Conservation (phyloP, 1,140 invertebrate genomes). For the Lucilia sericata region DNA sequence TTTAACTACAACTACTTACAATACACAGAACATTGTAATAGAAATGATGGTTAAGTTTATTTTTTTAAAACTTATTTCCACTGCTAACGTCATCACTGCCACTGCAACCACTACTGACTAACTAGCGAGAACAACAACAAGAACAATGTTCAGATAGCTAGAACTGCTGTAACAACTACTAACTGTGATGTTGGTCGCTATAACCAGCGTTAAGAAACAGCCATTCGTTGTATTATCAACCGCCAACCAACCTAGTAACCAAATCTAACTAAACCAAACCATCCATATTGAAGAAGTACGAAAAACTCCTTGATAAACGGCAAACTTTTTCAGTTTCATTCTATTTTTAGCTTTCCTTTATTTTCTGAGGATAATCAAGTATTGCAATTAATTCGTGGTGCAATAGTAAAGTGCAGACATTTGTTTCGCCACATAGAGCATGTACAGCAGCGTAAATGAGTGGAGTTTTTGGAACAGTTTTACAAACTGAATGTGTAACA, state of each 20-base stretch:
- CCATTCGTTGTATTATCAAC: too few species aligned
- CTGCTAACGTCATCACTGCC: neutral
- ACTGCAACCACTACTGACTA: neutral
- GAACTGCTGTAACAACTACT: too few species aligned
- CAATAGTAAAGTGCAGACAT: constrained; percentile 47
- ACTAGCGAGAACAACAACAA: neutral
- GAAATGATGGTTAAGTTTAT: constrained; percentile 9
- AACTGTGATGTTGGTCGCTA: too few species aligned
- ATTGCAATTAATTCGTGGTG: constrained; percentile 49
- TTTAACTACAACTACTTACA: neutral
- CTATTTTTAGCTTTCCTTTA: neutral
- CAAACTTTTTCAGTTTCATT: constrained; percentile 46
- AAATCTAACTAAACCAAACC: neutral
- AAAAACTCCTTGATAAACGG: constrained; percentile 46
- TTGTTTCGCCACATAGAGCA: constrained; percentile 46
- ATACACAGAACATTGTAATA: constrained; percentile 35
- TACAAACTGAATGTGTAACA: constrained; percentile 17
- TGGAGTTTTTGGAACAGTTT: neutral
- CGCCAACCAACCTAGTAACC: neutral
- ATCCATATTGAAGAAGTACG: neutral
- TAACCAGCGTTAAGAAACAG: too few species aligned
- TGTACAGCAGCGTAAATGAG: constrained; percentile 41
- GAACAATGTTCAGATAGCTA: neutral
- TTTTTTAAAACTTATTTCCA: neutral
- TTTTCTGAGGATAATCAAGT: constrained; percentile 49